Evolutionary conservation across 2,888 invertebrate species (phyloP), one percentile per base, ranked within the genome.

Genomic region (Ptycholaimellus sp.): DNA sequence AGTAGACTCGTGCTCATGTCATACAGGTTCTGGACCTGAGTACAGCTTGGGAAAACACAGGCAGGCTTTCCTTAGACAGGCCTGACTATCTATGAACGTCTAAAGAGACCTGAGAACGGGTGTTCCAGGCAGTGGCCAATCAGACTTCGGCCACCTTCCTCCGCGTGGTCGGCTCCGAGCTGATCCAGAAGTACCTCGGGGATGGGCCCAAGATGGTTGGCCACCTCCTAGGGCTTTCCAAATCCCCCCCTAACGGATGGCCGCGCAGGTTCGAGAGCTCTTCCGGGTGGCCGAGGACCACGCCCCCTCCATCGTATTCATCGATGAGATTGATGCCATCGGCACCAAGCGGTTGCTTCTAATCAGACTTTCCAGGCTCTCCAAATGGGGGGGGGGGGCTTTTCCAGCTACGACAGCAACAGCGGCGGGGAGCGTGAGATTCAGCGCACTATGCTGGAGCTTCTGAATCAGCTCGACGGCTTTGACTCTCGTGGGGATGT

Each of bases 251-350:
- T n/a, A n/a, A n/a, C n/a, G n/a, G n/a, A n/a, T n/a, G n/a, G n/a
- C n/a, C n/a, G n/a, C n/a, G n/a, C n/a, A n/a, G n/a, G n/a, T n/a
- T 2, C 69, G 96, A 38, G 96, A 96, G 59, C 63, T 99, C 41
- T 99, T 96, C 64, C 69, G 93, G 50, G 93, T 96, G n/a, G 96
- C 96, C 1, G 93, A 96, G 59, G 93, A 96, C 58, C 87, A 96
- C 66, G 90, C 96, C 1, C 96, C 96, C 87, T 87, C 21, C n/a
- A 93, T 93, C 61, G 87, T 93, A 9, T 90, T 93, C 56, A 90
- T 93, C 51, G 90, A 93, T 68, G 90, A 93, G 70, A 93, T 93
- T 52, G 90, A 93, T 68, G 93, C 93, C 21, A 82, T 93, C 13
- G 93, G 93, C 40, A 93, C 90, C 5, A 96, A 93, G 65, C 72